Percentiles rank a stretch among this genome's conserved stretches.
Conservation (phyloP, 1,140 invertebrate species). For the Holotrichia oblita region DNA sequence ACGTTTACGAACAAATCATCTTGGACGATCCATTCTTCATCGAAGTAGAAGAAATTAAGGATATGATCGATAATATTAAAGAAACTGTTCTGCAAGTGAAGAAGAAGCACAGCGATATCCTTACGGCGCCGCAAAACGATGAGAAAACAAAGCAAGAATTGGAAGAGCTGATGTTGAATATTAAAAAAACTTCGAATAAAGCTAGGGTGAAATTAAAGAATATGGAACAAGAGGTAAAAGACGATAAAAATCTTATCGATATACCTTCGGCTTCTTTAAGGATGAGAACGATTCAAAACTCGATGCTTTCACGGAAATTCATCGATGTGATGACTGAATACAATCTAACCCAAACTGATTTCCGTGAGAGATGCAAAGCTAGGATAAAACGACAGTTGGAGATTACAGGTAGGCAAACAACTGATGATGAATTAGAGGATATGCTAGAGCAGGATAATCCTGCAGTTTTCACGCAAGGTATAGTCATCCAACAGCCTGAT, state of each 20-base stretch:
- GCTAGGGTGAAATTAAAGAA: slow-evolving; percentile 87
- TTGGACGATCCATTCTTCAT: slow-evolving; percentile 67
- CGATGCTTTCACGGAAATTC: slow-evolving; percentile 83
- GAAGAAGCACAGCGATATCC: slow-evolving; percentile 86
- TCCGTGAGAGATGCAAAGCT: slow-evolving; percentile 85
- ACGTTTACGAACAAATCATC: slow-evolving; percentile 63
- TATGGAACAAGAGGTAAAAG: slow-evolving; percentile 72
- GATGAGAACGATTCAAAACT: slow-evolving; percentile 88
- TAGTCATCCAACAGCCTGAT: slow-evolving; percentile 71
- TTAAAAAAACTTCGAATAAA: slow-evolving; percentile 90
- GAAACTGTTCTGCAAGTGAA: slow-evolving; percentile 88
- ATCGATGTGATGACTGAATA: slow-evolving; percentile 90
- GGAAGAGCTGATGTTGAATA: slow-evolving; percentile 87
- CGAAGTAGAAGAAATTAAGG: slow-evolving; percentile 85
- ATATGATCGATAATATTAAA: slow-evolving; percentile 87
- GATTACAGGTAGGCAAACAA: slow-evolving; percentile 80
- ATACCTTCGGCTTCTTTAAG: slow-evolving; percentile 78
- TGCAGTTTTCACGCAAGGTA: slow-evolving; percentile 84
- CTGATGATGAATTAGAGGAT: slow-evolving; percentile 83
- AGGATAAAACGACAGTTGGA: slow-evolving; percentile 87
- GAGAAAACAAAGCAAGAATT: slow-evolving; percentile 62
- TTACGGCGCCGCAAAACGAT: slow-evolving; percentile 87
- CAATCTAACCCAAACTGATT: slow-evolving; percentile 87
- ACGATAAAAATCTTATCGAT: slow-evolving; percentile 69
- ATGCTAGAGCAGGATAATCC: slow-evolving; percentile 86